Percentiles rank a stretch among this genome's conserved stretches.
Conservation (phyloP, 1,140 invertebrate genomes). For the Drosophila guanche region DNA sequence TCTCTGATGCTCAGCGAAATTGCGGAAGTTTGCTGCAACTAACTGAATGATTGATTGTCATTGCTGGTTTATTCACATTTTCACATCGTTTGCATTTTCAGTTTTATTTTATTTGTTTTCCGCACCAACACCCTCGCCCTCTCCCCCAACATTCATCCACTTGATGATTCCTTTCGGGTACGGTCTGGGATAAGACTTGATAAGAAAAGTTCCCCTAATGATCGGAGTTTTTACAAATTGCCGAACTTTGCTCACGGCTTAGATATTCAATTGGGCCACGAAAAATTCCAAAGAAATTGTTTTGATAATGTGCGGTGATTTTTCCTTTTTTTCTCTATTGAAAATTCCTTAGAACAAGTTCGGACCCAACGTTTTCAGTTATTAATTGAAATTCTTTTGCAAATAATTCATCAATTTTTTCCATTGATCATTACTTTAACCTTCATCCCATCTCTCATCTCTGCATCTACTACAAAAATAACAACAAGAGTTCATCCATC, state of each 20-base stretch:
- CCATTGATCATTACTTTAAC: too few species aligned
- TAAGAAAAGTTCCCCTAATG: slow-evolving; percentile 55
- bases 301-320: too few species aligned
- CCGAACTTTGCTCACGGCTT: slow-evolving; percentile 14
- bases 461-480: too few species aligned
- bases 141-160: slow-evolving; percentile 5
- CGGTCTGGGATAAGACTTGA: slow-evolving; percentile 45
- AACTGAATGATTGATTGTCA: slow-evolving; percentile 77
- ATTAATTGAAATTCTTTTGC: too few species aligned
- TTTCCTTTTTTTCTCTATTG: too few species aligned
- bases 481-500: too few species aligned
- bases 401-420: too few species aligned
- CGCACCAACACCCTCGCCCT: not conserved
- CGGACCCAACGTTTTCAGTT: too few species aligned
- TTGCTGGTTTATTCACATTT: slow-evolving; percentile 66
- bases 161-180: slow-evolving; percentile 36
- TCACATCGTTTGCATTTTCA: slow-evolving; percentile 57
- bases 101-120: slow-evolving; percentile 24
- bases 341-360: too few species aligned
- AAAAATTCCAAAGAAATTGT: too few species aligned
- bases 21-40: slow-evolving; percentile 68
- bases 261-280: slow-evolving; percentile 28
- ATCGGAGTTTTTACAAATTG: slow-evolving; percentile 43
- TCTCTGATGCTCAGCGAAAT: slow-evolving; percentile 25
- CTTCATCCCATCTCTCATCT: too few species aligned